Evolutionary conservation across 2,797 vertebrate species (phyloP).

Genomic region (Gambelia wislizenii): DNA sequence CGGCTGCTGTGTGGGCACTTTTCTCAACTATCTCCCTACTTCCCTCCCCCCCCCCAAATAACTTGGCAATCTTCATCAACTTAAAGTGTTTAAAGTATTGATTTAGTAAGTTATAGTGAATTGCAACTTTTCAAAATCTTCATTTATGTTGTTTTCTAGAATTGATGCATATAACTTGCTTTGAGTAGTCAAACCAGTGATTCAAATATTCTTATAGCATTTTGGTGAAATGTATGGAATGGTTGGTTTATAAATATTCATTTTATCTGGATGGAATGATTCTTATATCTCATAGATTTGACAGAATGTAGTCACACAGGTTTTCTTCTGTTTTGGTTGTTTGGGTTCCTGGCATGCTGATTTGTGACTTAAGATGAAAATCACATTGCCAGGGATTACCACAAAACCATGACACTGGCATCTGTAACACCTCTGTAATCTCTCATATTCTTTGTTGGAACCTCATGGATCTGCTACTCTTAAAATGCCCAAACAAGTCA

Average conservation of each 20-base stretch:
- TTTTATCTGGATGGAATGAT: not conserved
- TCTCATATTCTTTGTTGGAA: conserved; percentile 55
- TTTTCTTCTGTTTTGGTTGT: conserved; percentile 91
- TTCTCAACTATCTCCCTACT: not conserved
- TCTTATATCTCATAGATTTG: not conserved
- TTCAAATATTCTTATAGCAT: not conserved
- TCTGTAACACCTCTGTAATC: conserved; percentile 83
- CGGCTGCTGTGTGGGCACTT: not conserved
- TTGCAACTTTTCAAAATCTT: not conserved
- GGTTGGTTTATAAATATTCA: not conserved
- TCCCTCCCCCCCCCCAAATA: not conserved
- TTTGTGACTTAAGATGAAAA: conserved; percentile 99
- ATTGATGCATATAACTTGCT: not conserved
- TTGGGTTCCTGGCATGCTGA: conserved; percentile 99
- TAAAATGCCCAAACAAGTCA: conserved; percentile 54
- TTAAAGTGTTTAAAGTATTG: not conserved
- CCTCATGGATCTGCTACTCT: conserved; percentile 37
- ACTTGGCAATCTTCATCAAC: conserved; percentile 18
- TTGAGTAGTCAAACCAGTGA: not conserved
- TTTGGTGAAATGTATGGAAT: conserved; percentile 7
- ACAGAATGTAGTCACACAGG: conserved; percentile 39
- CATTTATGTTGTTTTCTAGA: not conserved
- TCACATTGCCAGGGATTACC: conserved; percentile 99
- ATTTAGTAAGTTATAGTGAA: not conserved
- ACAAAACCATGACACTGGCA: conserved; percentile 90